A percentile compares a stretch with the other conserved stretches of the same genome.
Conservation (phyloP, 2,888 invertebrate species). For the Odontocolon sp. region DNA sequence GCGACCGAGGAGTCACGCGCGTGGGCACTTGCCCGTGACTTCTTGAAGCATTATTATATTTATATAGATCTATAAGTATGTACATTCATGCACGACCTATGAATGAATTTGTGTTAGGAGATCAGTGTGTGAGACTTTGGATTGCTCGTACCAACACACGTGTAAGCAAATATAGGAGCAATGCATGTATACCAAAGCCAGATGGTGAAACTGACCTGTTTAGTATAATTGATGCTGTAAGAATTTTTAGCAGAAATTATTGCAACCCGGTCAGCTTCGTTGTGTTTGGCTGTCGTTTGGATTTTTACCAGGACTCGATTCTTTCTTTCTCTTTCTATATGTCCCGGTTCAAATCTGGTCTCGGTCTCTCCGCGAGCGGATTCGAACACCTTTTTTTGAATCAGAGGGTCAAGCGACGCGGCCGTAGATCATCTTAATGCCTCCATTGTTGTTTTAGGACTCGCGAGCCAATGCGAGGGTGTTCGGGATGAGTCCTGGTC, state of each 20-base stretch:
- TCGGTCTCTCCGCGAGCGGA: conserved; percentile 67
- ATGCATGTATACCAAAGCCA: no score
- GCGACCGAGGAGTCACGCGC: conserved; percentile 66
- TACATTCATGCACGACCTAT: not conserved
- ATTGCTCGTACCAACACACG: no score
- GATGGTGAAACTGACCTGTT: no score
- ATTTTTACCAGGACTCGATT: conserved; percentile 2
- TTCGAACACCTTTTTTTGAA: conserved; percentile 80
- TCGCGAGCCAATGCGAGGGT: conserved; percentile 65
- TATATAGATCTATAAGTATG: conserved; percentile 9
- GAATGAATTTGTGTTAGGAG: conserved; percentile 25
- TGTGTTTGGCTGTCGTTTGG: no score
- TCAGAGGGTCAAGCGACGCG: conserved; percentile 79
- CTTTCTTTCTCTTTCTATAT: conserved; percentile 39
- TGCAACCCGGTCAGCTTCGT: no score
- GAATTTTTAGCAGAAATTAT: no score
- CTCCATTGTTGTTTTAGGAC: conserved; percentile 80
- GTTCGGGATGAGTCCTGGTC: conserved; percentile 25
- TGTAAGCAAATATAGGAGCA: no score
- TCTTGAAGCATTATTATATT: conserved; percentile 30
- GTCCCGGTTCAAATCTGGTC: conserved; percentile 36
- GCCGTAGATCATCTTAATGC: conserved; percentile 80
- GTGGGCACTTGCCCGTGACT: conserved; percentile 43
- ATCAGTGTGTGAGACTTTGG: no score
- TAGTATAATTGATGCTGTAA: no score